A percentile compares a stretch with the other conserved stretches of the same genome.
Conservation (phyloP, 1,140 invertebrate species). For the Zaprionus vittiger region DNA sequence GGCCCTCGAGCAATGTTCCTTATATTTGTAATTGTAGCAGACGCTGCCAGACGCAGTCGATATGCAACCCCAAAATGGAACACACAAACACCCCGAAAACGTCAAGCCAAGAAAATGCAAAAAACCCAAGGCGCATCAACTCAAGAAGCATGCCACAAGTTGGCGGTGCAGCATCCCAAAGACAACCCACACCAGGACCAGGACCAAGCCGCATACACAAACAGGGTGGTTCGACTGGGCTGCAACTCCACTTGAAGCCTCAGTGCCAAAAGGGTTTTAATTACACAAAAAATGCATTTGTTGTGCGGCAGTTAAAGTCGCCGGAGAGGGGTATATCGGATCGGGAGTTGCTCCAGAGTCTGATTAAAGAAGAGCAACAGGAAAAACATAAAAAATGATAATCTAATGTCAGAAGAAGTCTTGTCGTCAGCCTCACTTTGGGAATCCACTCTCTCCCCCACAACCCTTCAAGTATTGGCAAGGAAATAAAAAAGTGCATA, state of each 20-base stretch:
- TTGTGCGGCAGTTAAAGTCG: conserved; percentile 29
- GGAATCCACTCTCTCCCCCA: neutral
- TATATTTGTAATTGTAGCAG: conserved; percentile 54
- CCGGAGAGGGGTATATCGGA: conserved; percentile 10
- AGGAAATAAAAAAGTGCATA: conserved; percentile 80
- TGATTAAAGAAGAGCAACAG: neutral
- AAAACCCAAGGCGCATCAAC: conserved; percentile 35
- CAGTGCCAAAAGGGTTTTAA: conserved; percentile 38
- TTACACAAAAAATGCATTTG: conserved; percentile 65
- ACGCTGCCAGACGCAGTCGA: conserved; percentile 33
- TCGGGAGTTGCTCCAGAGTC: conserved; percentile 1
- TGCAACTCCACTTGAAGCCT: conserved; percentile 53
- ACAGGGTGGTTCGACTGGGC: conserved; percentile 50
- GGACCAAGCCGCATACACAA: neutral
- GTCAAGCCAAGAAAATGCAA: conserved; percentile 52
- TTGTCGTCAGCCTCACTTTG: neutral
- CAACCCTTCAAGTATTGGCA: conserved; percentile 49
- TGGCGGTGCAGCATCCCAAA: conserved; percentile 67
- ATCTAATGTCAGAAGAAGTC: conserved; percentile 3
- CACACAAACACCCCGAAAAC: conserved; percentile 50
- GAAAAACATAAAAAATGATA: neutral
- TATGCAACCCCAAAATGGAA: conserved; percentile 72
- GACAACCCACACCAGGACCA: conserved; percentile 60
- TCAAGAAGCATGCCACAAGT: conserved; percentile 43
- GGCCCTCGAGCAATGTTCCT: conserved; percentile 74